These are phyloP conservation scores for Lasioglossum albipes DNA, from an alignment of 1,140 invertebrate genomes.

Conservation along the genomic window DNA sequence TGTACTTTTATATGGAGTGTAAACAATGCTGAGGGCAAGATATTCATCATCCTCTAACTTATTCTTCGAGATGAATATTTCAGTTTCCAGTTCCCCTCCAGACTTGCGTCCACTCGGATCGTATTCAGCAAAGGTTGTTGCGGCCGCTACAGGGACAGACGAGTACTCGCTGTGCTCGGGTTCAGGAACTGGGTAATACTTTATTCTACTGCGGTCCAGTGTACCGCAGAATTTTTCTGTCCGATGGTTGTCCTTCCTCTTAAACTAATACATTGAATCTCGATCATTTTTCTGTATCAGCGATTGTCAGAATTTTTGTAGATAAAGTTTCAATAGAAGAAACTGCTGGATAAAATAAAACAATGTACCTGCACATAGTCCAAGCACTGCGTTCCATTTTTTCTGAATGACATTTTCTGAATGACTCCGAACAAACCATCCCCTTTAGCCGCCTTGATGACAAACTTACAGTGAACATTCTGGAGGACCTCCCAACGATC, in stretches of 20 bases:
- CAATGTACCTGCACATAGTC: conserved; percentile 70
- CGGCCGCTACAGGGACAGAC: background rate
- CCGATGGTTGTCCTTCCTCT: conserved; percentile 53
- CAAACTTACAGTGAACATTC: conserved; percentile 65
- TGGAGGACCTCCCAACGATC: conserved; percentile 52
- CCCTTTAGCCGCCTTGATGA: conserved; percentile 54
- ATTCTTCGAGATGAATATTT: conserved; percentile 71
- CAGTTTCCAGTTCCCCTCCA: conserved; percentile 68
- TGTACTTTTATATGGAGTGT: conserved; percentile 71
- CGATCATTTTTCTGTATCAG: background rate
- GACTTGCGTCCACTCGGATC: conserved; percentile 45
- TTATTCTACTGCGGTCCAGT: conserved; percentile 45
- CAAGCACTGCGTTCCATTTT: conserved; percentile 61
- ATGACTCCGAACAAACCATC: conserved; percentile 71
- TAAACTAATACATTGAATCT: conserved; percentile 64
- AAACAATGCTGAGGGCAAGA: conserved; percentile 68
- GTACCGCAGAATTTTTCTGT: conserved; percentile 66
- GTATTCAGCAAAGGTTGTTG: conserved; percentile 24
- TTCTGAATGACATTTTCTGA: conserved; percentile 70
- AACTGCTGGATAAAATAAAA: background rate
- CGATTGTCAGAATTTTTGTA: too few relatives aligned
- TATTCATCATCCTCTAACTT: conserved; percentile 47
- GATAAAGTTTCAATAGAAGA: background rate
- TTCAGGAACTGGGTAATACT: conserved; percentile 16
- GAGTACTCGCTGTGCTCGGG: conserved; percentile 6